Evolutionary conservation across 2,797 vertebrate genomes (phyloP), one percentile per base, ranked within the genome.

Genomic region (Synaphobranchus kaupii): DNA sequence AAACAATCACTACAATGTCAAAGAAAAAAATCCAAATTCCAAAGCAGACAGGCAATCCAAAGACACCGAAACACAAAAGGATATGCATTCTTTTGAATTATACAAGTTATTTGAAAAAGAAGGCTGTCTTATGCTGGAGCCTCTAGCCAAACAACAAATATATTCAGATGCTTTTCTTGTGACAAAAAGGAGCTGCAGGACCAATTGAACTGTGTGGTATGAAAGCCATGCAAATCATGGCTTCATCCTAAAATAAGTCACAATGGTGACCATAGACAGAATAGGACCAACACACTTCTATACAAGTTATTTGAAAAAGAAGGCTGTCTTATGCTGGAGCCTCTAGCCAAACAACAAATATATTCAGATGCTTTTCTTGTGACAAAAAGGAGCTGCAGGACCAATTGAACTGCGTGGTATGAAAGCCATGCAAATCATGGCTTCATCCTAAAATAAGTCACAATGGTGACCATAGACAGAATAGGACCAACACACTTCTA

Each of bases 1-100:
- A 93, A 93, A 90, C 90, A 86, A 90, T 93, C 88, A 52, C 63
- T 44, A 85, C 93, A 94, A 93, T 93, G 93, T 94, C 93, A 94
- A 94, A 94, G 39, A 22, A 78, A 92, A 87, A 90, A 90, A 93
- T 82, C 50, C 84, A 28, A 0, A 89, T 90, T 82, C 92, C 88
- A 90, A 83, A 89, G 58, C 28, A 34, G 56, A 17, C 17, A 68
- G 80, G 82, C 81, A 83, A 48, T 50, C 48, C 31, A 52, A 22
- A 68, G 48, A 83, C 47, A 83, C 39, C 6, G 22, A 47, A 44
- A 25, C 73, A 78, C 73, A 83, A 87, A 50, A 48, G 76, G 54
- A 7, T 56, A 66, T 86, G 56, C 44, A 31, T 83, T 39, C 60
- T 71, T 56, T 56, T 66, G 13, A 50, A 78, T 31, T n/a, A 58